Evolutionary conservation across 1,140 invertebrate species (phyloP).

Genomic region (Scylla paramamosain): DNA sequence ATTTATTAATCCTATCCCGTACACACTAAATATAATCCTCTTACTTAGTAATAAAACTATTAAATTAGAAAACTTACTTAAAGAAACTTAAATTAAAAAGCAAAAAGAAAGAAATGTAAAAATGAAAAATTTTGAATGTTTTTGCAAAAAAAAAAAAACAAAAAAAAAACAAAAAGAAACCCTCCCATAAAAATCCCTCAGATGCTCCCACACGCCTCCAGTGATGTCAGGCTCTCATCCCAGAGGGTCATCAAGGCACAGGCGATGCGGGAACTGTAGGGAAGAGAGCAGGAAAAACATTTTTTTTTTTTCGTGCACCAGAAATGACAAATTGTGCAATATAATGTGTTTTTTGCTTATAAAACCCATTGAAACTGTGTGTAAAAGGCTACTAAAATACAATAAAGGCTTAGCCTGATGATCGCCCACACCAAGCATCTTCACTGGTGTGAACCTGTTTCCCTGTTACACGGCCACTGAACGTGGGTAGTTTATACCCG

Average conservation of each 20-base stretch:
- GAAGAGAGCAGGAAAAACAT: background rate
- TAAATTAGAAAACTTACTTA: background rate
- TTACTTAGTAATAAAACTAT: background rate
- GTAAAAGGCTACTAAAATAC: background rate
- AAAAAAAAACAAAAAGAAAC: background rate
- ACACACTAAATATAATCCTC: background rate
- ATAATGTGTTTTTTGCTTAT: too few relatives aligned
- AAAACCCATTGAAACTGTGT: too few relatives aligned
- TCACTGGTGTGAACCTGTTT: too few relatives aligned
- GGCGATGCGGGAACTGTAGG: background rate
- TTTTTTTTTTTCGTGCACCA: background rate
- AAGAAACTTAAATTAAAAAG: background rate
- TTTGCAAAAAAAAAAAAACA: too few relatives aligned
- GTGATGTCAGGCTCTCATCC: background rate
- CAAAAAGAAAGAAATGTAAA: background rate
- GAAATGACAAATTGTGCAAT: background rate
- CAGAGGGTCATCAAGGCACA: background rate
- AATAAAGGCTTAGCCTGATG: background rate
- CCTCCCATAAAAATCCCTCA: background rate
- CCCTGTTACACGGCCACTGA: too few relatives aligned
- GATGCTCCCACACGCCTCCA: background rate
- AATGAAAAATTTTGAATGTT: background rate
- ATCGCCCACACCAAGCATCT: too few relatives aligned
- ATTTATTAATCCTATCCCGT: background rate
- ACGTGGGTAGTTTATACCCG: background rate